These are phyloP conservation scores for Aurelia sp. DNA, from an alignment of 30 jellyfish, hydroid and myxozoan genomes.

Conservation along the genomic window DNA sequence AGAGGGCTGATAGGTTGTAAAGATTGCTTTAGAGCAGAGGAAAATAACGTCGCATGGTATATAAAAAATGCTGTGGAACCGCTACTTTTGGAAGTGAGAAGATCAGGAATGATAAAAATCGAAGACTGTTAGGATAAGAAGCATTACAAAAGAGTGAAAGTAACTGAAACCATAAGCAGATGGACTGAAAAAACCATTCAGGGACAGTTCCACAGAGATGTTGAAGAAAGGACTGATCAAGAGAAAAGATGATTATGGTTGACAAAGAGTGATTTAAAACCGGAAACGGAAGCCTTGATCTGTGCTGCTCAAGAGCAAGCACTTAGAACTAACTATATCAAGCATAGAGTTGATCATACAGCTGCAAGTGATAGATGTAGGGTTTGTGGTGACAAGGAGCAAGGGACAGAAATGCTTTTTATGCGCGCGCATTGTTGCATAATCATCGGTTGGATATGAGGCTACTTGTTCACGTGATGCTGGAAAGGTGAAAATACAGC, in stretches of 20 bases:
- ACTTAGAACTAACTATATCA: slow-evolving; percentile 13
- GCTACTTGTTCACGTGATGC: no score
- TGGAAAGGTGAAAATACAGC: no score
- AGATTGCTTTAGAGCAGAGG: slow-evolving; percentile 4
- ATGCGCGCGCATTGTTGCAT: no score
- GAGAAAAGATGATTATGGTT: slow-evolving; percentile 18
- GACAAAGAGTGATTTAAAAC: slow-evolving; percentile 14
- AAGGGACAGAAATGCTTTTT: no score
- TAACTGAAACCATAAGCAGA: neutral
- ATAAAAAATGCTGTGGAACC: neutral
- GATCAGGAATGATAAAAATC: neutral
- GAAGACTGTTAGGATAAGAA: neutral
- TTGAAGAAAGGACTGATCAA: neutral
- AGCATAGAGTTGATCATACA: neutral
- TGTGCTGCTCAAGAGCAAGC: slow-evolving; percentile 26
- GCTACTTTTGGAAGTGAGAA: neutral
- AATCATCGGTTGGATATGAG: no score
- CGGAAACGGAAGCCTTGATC: neutral
- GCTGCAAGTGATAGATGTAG: neutral
- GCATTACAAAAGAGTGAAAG: neutral
- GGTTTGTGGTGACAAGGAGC: slow-evolving; percentile 2
- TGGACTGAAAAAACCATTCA: slow-evolving; percentile 3
- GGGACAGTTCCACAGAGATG: slow-evolving; percentile 8
- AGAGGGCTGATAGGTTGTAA: slow-evolving; percentile 41
- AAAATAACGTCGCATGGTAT: slow-evolving; percentile 11